Conservation (phyloP, 2,113 vertebrate species). For the Cryptoleucopteryx plumbea region DNA sequence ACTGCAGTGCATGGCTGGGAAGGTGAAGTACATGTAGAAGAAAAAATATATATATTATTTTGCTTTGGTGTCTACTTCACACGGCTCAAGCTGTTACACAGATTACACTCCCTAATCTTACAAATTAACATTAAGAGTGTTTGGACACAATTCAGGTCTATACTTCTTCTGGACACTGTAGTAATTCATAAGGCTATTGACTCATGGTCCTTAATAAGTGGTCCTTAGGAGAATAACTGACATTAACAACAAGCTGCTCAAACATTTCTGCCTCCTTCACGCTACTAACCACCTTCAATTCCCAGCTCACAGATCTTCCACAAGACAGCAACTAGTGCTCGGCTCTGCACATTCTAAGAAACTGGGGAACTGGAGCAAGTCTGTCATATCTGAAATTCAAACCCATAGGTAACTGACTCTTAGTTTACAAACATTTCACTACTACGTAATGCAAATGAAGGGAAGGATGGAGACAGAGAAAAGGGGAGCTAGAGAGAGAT, state of each 20-base stretch:
- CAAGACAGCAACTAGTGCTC: not conserved
- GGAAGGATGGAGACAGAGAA: not conserved
- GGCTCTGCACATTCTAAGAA: not conserved
- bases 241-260: not conserved
- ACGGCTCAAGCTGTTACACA: not conserved
- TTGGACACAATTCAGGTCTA: not conserved
- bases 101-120: not conserved
- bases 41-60: not conserved
- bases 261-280: not conserved
- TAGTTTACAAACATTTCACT: not conserved
- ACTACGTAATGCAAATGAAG: not conserved
- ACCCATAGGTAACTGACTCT: not conserved
- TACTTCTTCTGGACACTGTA: not conserved
- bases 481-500: not conserved
- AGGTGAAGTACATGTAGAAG: not conserved
- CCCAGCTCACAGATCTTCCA: not conserved
- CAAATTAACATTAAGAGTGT: not conserved
- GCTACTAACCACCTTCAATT: not conserved
- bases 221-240: not conserved
- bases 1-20: not conserved
- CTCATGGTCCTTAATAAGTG: not conserved
- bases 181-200: not conserved
- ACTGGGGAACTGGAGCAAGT: not conserved
- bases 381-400: not conserved
- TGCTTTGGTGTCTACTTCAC: not conserved